Evolutionary conservation across 2,888 invertebrate genomes (phyloP).

Genomic region (Drosophila pullipes): DNA sequence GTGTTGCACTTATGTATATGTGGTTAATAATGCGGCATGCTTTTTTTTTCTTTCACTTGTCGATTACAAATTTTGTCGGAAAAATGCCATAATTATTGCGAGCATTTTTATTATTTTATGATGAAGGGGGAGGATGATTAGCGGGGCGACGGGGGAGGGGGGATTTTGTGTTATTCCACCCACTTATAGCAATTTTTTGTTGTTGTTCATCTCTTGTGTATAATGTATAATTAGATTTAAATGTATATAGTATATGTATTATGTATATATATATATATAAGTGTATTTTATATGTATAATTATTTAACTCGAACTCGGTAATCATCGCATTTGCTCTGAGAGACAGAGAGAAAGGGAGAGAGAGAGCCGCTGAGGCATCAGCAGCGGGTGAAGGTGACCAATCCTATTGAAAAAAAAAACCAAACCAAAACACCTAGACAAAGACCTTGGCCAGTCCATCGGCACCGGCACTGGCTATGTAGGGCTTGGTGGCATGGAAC

Average conservation of each 20-base stretch:
- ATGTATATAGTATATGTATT: constrained; percentile 63
- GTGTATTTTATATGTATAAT: constrained; percentile 72
- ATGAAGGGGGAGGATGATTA: not conserved
- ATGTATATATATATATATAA: constrained; percentile 53
- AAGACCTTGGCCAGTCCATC: constrained; percentile 99
- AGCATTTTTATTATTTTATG: constrained; percentile 20
- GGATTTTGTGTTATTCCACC: constrained; percentile 12
- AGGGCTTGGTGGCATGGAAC: constrained; percentile 99
- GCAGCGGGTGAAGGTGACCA: constrained; percentile 1
- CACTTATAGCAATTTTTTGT: constrained; percentile 48
- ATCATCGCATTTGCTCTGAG: constrained; percentile 55
- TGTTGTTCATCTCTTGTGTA: constrained; percentile 57
- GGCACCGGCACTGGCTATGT: constrained; percentile 99
- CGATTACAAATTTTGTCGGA: constrained; percentile 48
- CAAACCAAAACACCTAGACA: constrained; percentile 90
- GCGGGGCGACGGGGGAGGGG: not conserved
- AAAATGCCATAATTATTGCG: constrained; percentile 61
- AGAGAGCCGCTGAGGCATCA: constrained; percentile 33
- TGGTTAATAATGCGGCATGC: constrained; percentile 42
- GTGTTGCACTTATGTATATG: constrained; percentile 21
- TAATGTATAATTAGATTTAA: constrained; percentile 67
- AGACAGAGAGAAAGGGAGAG: constrained; percentile 1
- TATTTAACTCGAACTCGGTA: constrained; percentile 75
- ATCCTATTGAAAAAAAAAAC: not conserved
- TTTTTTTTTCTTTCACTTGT: constrained; percentile 40